phyloP scores from a whole-genome alignment of 2,888 invertebrate species.

The Vesta saturnalis region DNA sequence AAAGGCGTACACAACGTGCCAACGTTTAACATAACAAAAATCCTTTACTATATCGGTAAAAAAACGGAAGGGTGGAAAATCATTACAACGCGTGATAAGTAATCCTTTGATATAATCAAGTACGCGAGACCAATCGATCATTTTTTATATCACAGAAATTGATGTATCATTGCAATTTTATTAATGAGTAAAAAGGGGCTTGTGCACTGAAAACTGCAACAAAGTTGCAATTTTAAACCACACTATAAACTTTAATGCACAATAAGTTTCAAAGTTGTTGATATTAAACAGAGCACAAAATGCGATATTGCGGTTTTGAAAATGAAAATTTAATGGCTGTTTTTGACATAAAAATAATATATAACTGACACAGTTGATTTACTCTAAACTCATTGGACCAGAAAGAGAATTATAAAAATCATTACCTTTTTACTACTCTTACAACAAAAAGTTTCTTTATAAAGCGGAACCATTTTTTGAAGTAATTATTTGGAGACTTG shows the following conservation, averaged over 20 bases:
- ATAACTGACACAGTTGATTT: constrained; percentile 24
- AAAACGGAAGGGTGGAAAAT: constrained; percentile 44
- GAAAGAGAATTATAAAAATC: constrained; percentile 21
- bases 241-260: constrained; percentile 17
- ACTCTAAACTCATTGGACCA: constrained; percentile 11
- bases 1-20: constrained; percentile 51
- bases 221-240: constrained; percentile 15
- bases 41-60: constrained; percentile 30
- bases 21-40: constrained; percentile 60
- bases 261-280: background rate
- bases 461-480: too few species aligned
- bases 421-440: constrained; percentile 15
- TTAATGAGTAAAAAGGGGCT: background rate
- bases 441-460: background rate
- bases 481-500: too few species aligned
- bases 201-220: background rate
- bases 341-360: constrained; percentile 26
- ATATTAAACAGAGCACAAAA: constrained; percentile 14
- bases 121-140: constrained; percentile 61
- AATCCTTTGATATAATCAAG: constrained; percentile 62
- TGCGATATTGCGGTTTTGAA: background rate
- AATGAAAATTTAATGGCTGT: constrained; percentile 11
- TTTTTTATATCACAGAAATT: constrained; percentile 59
- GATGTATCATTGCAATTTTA: constrained; percentile 56
- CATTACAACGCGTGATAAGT: constrained; percentile 53